Evolutionary conservation across 2,113 vertebrate genomes (phyloP).

Genomic region (Dipodomys ordii): DNA sequence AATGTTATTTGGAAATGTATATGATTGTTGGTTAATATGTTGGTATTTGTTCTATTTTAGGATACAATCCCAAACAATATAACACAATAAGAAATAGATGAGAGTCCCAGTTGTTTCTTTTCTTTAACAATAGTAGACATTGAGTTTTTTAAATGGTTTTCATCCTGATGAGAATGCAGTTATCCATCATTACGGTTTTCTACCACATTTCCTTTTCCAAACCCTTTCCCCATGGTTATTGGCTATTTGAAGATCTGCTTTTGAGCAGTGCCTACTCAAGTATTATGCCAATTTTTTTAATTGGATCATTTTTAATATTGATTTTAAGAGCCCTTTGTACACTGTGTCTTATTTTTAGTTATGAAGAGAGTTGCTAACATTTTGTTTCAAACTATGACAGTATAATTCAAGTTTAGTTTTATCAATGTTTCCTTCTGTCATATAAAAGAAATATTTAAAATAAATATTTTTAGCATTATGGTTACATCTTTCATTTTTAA

Average conservation of each 20-base stretch:
- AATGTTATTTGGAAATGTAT: constrained; percentile 9
- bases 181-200: not conserved
- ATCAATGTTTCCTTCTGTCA: not conserved
- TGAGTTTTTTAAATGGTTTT: not conserved
- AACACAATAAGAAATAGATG: not conserved
- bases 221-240: not conserved
- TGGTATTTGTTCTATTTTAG: not conserved
- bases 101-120: not conserved
- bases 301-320: not conserved
- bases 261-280: not conserved
- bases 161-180: not conserved
- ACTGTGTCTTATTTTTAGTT: not conserved
- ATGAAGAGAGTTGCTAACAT: not conserved
- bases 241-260: not conserved
- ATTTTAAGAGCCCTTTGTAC: not conserved
- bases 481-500: not conserved
- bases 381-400: not conserved
- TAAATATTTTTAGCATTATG: not conserved
- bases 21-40: not conserved
- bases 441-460: not conserved
- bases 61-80: not conserved
- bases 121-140: not conserved
- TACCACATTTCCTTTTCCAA: not conserved
- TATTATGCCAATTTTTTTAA: not conserved
- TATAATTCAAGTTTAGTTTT: not conserved